Base-by-base conservation (phyloP, 2,888 invertebrate species). In the Flexamia atlantica region DNA sequence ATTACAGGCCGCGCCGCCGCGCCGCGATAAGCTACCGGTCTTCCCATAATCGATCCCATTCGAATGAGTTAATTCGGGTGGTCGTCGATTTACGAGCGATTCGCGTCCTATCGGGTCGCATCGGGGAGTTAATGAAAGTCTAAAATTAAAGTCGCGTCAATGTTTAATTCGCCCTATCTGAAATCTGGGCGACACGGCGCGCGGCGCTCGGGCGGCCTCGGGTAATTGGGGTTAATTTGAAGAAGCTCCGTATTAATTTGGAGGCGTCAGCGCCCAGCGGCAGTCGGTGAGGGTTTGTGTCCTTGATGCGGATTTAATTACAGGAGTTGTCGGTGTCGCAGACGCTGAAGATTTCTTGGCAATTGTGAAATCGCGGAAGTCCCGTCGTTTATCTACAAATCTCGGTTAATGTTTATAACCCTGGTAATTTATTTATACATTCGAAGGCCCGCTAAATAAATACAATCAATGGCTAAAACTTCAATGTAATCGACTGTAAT, bases 51-150 rank as follows among this genome's bases (percentile, higher is more conserved):
- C 25, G 32, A 50, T 79, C 57, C 50, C 57, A 79, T 79, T 79
- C 50, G 57, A 79, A 79, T 79, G 79, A 79, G 79, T 79, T 79
- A 79, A 79, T 79, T 79, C 79, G 57, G 28, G 32, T n/a, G 76
- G 32, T 57, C 25, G 32, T 20, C 32, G 32, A 79, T 53, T 79
- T 79, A 79, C 57, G 79, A 20, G 36, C n/a, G 25, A 28, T 20
- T 42, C 28, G 3, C 46, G 9, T 25, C 32, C 36, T 79, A 79
- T 79, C 79, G 57, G 50, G 28, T 79, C 20, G 28, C 32, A 79
- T 53, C 79, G 32, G 46, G 46, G 46, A 17, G 7, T 70, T 70
- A 70, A 70, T 70, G 70, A 70, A 70, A 70, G 70, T 70, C 72
- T 28, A 72, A 70, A 40, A 40, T 72, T 72, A 72, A 32, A 70